Base-by-base conservation (phyloP, 2,113 vertebrate genomes). In the Zonotrichia leucophrys region DNA sequence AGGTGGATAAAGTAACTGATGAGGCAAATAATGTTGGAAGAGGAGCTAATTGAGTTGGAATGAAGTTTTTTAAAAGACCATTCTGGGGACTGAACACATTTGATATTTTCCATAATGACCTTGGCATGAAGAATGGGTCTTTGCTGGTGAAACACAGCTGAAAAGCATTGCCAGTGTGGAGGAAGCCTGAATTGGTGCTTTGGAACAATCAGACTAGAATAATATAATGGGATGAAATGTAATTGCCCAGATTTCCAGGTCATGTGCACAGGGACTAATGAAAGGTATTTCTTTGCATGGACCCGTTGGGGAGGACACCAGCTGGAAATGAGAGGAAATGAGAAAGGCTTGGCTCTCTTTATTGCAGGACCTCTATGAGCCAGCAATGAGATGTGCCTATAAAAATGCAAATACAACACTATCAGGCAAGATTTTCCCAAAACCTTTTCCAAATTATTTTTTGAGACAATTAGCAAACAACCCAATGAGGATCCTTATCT, bases 361-460 rank as follows among this genome's bases (percentile, higher is more conserved):
- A 69, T 68, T 90, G 64, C 62, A 76, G 84, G 44, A 49, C 76
- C 2, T 41, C 59, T 80, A 3, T 19, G 60, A 90, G 49, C n/a
- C 72, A 92, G 68, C 17, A 89, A 19, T 44, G 49, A 94, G 59
- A 69, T 76, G 27, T 25, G 31, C 30, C 62, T 56, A 37, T 83
- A 73, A 94, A 92, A 92, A 94, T 52, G 47, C 55, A 95, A 83
- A 95, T 80, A 19, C 18, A 64, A 30, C 63, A 35, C 39, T 56
- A 59, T 19, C 25, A 83, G 35, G 21, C 5, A 90, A 88, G 53
- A 15, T 62, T 83, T 81, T 83, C 41, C 58, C 41, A 47, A 78
- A 87, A 25, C 2, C 1, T 63, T 84, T 93, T 75, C 50, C 31
- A 80, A 9, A 1, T 39, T 39, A 76, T 82, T 62, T 70, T 85